Evolutionary conservation across 2,113 vertebrate species (phyloP).

Genomic region (Oxyruncus cristatus): DNA sequence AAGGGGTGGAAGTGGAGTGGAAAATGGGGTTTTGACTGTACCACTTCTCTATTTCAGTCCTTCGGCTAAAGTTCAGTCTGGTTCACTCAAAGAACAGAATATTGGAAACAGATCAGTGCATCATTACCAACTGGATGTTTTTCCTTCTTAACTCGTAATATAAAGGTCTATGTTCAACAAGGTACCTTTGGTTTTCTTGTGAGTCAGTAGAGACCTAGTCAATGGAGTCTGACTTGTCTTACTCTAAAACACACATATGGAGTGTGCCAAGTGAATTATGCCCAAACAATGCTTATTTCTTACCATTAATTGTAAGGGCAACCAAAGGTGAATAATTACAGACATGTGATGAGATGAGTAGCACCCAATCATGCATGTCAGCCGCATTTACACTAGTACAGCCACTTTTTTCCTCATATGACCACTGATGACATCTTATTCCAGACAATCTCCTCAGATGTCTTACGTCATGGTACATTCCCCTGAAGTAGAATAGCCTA

Average conservation of each 20-base stretch:
- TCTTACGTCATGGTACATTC: neutral
- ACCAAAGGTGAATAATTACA: neutral
- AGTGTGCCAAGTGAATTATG: neutral
- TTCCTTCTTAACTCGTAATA: neutral
- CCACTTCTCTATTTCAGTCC: neutral
- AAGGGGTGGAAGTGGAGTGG: rapidly evolving
- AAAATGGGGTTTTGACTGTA: neutral
- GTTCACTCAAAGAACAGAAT: neutral
- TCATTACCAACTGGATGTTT: neutral
- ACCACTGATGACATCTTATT: neutral
- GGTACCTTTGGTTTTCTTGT: neutral
- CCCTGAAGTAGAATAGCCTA: neutral
- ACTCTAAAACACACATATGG: neutral
- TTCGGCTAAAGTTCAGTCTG: neutral
- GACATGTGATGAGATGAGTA: neutral
- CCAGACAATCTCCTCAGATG: neutral
- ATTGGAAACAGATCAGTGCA: neutral
- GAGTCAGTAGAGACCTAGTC: neutral
- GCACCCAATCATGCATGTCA: neutral
- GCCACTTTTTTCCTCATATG: neutral
- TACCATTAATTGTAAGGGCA: neutral
- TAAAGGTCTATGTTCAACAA: neutral
- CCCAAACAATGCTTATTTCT: neutral
- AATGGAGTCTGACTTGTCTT: neutral
- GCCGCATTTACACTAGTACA: neutral